Evolutionary conservation across 1,140 invertebrate genomes (phyloP), one percentile per base, ranked within the genome.

Genomic region (Oreohelix idahoensis): DNA sequence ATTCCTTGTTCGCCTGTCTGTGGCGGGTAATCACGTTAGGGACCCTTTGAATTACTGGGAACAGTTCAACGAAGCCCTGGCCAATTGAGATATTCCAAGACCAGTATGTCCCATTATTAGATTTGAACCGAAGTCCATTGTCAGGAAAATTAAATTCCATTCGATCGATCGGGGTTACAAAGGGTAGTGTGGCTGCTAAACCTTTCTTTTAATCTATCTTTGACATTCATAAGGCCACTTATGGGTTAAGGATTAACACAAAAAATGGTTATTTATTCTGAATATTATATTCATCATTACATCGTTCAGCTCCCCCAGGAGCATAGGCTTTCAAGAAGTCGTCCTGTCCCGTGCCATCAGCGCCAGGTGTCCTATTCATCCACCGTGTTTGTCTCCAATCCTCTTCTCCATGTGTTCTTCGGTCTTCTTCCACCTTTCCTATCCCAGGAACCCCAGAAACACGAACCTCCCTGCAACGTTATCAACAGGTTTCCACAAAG

Each of bases 41-140:
- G 53, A 58, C 53, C 53, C 26, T 20, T 11, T n/a, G 53, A 10
- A 58, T 71, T 71, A 71, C 4, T 20, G 17, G 17, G 23, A 20
- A 36, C 32, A n/a, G 69, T 20, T 71, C 32, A 29, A 89, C 15
- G 4, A 58, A 10, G 53, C 53, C 53, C 5, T 2, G 53, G 53
- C 53, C 53, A 58, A 58, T 58, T 58, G 53, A 58, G 53, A 58
- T 23, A n/a, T 58, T 58, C 20, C 53, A 23, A 58, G 53, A 20
- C 8, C 53, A 58, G 53, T 58, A 58, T 58, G 53, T 58, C 26
- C 53, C 53, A 4, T 58, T 58, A 58, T 58, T 58, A 58, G 53
- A 58, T 58, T 58, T 23, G 53, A 20, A 58, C 53, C 53, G 17
- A 58, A 23, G 53, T 58, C 53, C 69, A 23, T 71, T 29, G 69